Evolutionary conservation across 2,888 invertebrate species (phyloP).

Genomic region (Pseudeuparius sepicola): DNA sequence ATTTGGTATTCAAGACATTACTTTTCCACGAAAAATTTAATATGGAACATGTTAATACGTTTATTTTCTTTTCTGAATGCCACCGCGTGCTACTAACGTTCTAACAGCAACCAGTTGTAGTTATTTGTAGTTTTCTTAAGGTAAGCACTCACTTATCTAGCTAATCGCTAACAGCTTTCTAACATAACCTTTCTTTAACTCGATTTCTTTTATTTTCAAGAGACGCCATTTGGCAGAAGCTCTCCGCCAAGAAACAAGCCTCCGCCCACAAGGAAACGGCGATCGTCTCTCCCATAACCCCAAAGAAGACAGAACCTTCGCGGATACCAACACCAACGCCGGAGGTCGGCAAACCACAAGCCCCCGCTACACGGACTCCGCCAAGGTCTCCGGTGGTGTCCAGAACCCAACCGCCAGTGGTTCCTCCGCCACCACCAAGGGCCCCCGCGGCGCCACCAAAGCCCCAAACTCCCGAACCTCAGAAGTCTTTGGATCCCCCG

Average conservation of each 20-base stretch:
- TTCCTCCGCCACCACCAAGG: too few species aligned
- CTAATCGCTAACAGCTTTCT: too few species aligned
- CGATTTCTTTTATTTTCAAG: constrained; percentile 31
- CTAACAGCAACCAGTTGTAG: too few species aligned
- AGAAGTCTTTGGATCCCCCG: constrained; percentile 26
- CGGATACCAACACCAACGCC: constrained; percentile 11
- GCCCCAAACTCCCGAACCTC: constrained; percentile 18
- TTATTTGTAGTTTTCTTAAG: too few species aligned
- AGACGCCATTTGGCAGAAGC: constrained; percentile 28
- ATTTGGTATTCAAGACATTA: too few species aligned
- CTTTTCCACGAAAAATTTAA: too few species aligned
- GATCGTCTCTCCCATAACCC: constrained; percentile 23
- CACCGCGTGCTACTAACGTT: too few species aligned
- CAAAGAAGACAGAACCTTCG: constrained; percentile 13
- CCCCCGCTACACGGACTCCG: constrained; percentile 10
- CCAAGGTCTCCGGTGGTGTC: constrained; percentile 8
- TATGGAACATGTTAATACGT: too few species aligned
- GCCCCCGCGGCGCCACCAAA: constrained; percentile 13
- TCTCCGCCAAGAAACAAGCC: constrained; percentile 25
- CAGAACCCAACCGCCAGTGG: constrained; percentile 1
- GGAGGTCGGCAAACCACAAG: constrained; percentile 11
- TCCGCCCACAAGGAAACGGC: constrained; percentile 22
- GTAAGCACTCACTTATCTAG: too few species aligned
- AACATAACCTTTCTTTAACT: too few species aligned
- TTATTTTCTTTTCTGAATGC: too few species aligned